phyloP scores from a whole-genome alignment of 64 coral and sea anemone genomes.

The Stichodactyla mertensii region DNA sequence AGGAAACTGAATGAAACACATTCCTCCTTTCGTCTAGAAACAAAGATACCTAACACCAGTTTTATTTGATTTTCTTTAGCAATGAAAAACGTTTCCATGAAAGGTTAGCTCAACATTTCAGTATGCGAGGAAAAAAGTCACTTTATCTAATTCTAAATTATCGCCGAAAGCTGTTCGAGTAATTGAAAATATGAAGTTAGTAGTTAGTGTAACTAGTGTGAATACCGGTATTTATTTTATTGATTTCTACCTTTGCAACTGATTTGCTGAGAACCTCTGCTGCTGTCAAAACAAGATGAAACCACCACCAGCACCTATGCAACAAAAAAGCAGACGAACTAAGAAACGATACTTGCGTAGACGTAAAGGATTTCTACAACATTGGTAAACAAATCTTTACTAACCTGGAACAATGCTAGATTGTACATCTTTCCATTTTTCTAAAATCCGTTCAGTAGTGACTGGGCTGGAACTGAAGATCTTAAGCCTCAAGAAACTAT shows the following conservation, averaged over 20 bases:
- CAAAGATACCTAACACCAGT: too few relatives aligned
- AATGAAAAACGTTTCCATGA: neutral
- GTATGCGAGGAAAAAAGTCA: neutral
- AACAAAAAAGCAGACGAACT: neutral
- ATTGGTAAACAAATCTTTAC: neutral
- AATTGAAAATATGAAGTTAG: neutral
- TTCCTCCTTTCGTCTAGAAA: too few relatives aligned
- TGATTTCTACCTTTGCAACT: neutral
- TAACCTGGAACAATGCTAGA: neutral
- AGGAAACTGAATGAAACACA: too few relatives aligned
- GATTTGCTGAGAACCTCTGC: neutral
- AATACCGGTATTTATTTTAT: neutral
- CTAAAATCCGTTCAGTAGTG: neutral
- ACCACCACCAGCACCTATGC: conserved; percentile 1
- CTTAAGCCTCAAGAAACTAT: neutral
- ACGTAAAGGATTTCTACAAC: neutral
- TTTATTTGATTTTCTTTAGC: neutral
- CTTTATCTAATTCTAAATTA: neutral
- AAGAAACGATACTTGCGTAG: neutral
- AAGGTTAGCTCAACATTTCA: neutral
- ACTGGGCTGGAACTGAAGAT: neutral
- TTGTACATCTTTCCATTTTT: neutral
- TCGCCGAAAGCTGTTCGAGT: neutral
- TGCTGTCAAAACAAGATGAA: neutral
- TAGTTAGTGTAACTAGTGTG: neutral